phyloP scores from a whole-genome alignment of 1,140 invertebrate genomes.

The Pseudomyrmex pallidus region DNA sequence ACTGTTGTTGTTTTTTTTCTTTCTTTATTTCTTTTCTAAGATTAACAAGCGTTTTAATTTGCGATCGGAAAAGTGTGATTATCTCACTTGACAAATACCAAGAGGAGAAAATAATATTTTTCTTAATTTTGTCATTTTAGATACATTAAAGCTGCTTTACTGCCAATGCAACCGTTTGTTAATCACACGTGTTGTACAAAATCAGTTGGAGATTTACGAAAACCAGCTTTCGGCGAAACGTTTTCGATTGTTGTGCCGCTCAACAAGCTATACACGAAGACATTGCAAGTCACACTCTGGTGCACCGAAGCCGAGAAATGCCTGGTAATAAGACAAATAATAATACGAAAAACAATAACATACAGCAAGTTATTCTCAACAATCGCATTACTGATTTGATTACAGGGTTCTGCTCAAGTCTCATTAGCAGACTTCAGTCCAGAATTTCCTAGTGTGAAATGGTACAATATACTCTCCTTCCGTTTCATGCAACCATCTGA shows the following conservation, averaged over 20 bases:
- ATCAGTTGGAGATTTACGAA: constrained; percentile 89
- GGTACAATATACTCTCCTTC: constrained; percentile 98
- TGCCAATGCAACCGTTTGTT: constrained; percentile 88
- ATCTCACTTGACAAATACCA: too few species aligned
- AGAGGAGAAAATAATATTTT: not conserved
- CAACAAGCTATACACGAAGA: constrained; percentile 92
- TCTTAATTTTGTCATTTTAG: constrained; percentile 83
- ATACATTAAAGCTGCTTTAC: constrained; percentile 91
- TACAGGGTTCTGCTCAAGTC: constrained; percentile 96
- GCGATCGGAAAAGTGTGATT: not conserved
- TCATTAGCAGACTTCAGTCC: constrained; percentile 97
- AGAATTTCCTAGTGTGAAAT: constrained; percentile 92
- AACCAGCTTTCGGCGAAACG: constrained; percentile 92
- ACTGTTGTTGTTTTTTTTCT: too few species aligned
- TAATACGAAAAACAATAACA: too few species aligned
- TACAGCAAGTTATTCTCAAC: not conserved
- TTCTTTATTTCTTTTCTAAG: too few species aligned
- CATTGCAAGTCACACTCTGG: constrained; percentile 95
- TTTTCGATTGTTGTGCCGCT: constrained; percentile 91
- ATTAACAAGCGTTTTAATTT: not conserved
- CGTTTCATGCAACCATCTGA: constrained; percentile 90
- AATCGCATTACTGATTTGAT: constrained; percentile 57
- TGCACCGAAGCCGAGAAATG: constrained; percentile 91
- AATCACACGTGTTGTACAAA: constrained; percentile 90
- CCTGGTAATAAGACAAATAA: constrained; percentile 86